phyloP scores from a whole-genome alignment of 1,140 invertebrate genomes.

The Belonocnema kinseyi region DNA sequence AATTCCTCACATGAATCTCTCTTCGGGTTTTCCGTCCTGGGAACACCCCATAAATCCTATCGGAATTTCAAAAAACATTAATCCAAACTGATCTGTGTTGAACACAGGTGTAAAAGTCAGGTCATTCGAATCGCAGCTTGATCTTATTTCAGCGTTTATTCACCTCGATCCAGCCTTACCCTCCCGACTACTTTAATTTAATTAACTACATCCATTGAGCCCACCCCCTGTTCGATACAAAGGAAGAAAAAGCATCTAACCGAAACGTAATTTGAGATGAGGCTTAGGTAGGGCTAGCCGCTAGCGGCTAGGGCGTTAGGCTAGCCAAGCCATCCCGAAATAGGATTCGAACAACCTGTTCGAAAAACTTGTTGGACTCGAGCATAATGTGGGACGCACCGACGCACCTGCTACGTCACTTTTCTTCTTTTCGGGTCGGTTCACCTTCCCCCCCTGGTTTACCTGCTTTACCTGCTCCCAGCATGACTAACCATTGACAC shows the following conservation, averaged over 20 bases:
- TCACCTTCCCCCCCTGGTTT: constrained; percentile 49
- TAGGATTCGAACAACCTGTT: constrained; percentile 33
- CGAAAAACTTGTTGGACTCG: constrained; percentile 31
- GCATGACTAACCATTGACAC: constrained; percentile 25
- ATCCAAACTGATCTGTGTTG: too few relatives aligned
- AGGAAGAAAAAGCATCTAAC: constrained; percentile 28
- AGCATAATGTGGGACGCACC: constrained; percentile 49
- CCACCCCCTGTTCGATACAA: constrained; percentile 16
- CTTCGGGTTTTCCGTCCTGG: too few relatives aligned
- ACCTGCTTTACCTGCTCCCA: neutral
- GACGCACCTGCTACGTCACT: constrained; percentile 62
- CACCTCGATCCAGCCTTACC: constrained; percentile 18
- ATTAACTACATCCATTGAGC: constrained; percentile 17
- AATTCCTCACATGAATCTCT: too few relatives aligned
- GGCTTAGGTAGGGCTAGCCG: neutral
- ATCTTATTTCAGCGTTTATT: constrained; percentile 21
- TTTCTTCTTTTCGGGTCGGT: constrained; percentile 52
- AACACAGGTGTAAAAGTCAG: neutral
- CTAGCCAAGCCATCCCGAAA: constrained; percentile 31
- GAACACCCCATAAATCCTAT: too few relatives aligned
- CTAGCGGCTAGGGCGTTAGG: neutral
- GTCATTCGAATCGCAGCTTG: constrained; percentile 4
- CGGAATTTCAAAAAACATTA: too few relatives aligned
- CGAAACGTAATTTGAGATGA: constrained; percentile 27
- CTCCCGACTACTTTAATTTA: constrained; percentile 24